Evolutionary conservation across 2,888 invertebrate genomes (phyloP).

Genomic region (Hydropsyche betteni): DNA sequence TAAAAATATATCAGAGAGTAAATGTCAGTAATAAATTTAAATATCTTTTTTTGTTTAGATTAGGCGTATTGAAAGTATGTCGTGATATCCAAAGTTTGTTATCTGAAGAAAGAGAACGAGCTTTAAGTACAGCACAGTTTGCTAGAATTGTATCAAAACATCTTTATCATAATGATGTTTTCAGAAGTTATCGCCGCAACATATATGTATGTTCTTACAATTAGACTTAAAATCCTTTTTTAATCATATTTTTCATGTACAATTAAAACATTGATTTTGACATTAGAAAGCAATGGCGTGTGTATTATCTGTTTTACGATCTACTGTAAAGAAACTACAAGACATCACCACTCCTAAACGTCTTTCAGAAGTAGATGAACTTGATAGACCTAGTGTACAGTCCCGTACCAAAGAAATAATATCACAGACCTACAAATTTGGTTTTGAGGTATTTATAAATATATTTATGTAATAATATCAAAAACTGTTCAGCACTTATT

Average conservation of each 20-base stretch:
- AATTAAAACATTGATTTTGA: constrained; percentile 44
- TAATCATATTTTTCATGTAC: no score
- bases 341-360: constrained; percentile 64
- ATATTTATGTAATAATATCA: constrained; percentile 32
- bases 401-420: constrained; percentile 78
- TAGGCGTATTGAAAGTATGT: constrained; percentile 63
- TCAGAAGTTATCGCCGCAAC: constrained; percentile 55
- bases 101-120: constrained; percentile 79
- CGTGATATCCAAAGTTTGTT: constrained; percentile 83
- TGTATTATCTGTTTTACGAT: constrained; percentile 67
- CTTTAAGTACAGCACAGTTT: constrained; percentile 82
- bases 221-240: no score
- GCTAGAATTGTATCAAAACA: constrained; percentile 74
- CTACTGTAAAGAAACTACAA: constrained; percentile 68
- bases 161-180: constrained; percentile 54
- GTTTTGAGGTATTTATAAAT: constrained; percentile 77
- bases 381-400: constrained; percentile 68
- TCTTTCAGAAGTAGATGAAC: constrained; percentile 61
- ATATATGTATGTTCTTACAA: constrained; percentile 57
- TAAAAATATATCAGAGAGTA: no score
- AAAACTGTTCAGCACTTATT: not conserved
- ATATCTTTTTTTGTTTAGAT: constrained; percentile 35
- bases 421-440: constrained; percentile 89
- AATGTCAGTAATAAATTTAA: not conserved
- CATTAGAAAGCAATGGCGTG: constrained; percentile 66